phyloP scores from a whole-genome alignment of 2,888 invertebrate genomes.

The Bimastos eiseni region DNA sequence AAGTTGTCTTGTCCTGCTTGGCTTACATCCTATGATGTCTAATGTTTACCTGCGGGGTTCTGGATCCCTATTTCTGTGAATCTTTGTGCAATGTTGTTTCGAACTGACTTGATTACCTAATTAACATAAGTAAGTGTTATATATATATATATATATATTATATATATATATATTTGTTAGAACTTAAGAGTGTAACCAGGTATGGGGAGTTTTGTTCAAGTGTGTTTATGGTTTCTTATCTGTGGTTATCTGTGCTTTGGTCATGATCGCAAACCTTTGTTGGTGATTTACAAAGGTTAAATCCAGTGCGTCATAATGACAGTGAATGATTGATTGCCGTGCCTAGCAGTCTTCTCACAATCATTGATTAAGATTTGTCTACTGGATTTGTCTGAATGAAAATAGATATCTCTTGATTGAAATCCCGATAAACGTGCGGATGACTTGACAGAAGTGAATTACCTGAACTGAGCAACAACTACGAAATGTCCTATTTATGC shows the following conservation, averaged over 20 bases:
- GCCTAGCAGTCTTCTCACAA: background rate
- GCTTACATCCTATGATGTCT: too few relatives aligned
- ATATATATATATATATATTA: too few relatives aligned
- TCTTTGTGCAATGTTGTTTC: too few relatives aligned
- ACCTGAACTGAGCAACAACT: background rate
- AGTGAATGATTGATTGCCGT: background rate
- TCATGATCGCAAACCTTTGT: background rate
- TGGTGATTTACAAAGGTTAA: background rate
- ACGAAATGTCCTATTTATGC: background rate
- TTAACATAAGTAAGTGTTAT: too few relatives aligned
- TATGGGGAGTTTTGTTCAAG: background rate
- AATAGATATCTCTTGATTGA: background rate
- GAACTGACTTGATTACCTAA: too few relatives aligned
- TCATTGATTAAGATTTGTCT: background rate
- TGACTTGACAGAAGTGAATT: background rate
- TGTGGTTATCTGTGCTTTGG: background rate
- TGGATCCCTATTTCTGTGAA: too few relatives aligned
- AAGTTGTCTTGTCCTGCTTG: too few relatives aligned
- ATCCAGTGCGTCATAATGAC: background rate
- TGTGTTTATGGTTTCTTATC: constrained; percentile 13
- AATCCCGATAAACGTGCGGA: background rate
- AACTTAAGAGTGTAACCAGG: background rate
- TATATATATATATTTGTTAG: background rate
- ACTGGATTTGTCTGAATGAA: background rate
- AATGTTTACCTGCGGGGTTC: too few relatives aligned